Percentiles rank a stretch among this genome's conserved stretches.
phyloP scores from a whole-genome alignment of 1,140 invertebrate species.

The Panagrolaimus sp. region DNA sequence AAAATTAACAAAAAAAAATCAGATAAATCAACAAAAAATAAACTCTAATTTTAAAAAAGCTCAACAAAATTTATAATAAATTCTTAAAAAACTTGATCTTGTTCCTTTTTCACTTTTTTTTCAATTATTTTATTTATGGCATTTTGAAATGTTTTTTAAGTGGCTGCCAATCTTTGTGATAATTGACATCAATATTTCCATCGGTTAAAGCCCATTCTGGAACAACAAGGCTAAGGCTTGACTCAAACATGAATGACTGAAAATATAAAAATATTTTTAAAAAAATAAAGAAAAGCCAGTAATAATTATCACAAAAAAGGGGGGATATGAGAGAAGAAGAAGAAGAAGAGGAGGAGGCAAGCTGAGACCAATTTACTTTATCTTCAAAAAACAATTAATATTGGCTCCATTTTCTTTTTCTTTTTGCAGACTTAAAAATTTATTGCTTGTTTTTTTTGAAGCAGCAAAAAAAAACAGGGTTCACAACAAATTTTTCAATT shows the following conservation, averaged over 20 bases:
- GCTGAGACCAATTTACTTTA: too few species aligned
- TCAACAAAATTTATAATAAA: constrained; percentile 9
- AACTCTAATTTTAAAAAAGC: not conserved
- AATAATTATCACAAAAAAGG: too few species aligned
- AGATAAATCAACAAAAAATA: not conserved
- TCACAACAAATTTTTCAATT: too few species aligned
- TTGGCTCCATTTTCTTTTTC: too few species aligned
- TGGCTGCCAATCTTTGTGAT: constrained; percentile 84
- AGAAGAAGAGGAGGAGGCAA: too few species aligned
- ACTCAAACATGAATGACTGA: constrained; percentile 92
- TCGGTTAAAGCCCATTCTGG: constrained; percentile 80
- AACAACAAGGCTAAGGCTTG: constrained; percentile 77
- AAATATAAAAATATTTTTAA: too few species aligned
- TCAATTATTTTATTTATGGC: not conserved
- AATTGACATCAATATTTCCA: constrained; percentile 75
- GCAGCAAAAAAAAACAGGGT: too few species aligned
- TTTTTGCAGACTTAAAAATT: too few species aligned
- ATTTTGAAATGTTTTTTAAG: constrained; percentile 62
- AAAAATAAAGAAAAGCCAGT: too few species aligned
- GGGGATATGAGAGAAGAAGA: too few species aligned
- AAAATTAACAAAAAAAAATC: constrained; percentile 14
- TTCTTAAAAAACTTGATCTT: not conserved
- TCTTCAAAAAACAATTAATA: too few species aligned
- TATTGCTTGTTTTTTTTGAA: too few species aligned
- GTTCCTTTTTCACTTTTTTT: not conserved